Percentiles rank a stretch among this genome's conserved stretches.
phyloP scores from a whole-genome alignment of 2,888 invertebrate species.

The Pachydiplax longipennis region DNA sequence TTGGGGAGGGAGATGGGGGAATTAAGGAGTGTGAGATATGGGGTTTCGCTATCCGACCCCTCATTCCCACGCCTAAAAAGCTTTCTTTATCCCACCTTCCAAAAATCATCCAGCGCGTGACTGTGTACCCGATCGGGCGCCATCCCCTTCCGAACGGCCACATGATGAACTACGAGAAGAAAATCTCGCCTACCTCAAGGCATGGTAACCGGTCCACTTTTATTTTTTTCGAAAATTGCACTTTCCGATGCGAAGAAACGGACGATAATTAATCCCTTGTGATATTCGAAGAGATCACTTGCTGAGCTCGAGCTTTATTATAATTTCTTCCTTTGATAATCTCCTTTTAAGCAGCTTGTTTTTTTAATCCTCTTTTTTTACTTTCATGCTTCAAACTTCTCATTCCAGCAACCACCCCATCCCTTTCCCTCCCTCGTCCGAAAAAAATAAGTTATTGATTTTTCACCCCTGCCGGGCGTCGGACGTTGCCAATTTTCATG shows the following conservation, averaged over 20 bases:
- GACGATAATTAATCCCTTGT: constrained; percentile 12
- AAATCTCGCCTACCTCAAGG: constrained; percentile 22
- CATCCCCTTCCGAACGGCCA: not conserved
- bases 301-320: not conserved
- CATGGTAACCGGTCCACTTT: not conserved
- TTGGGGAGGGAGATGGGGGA: constrained; percentile 1
- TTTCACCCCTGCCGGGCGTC: constrained; percentile 40
- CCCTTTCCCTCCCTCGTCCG: constrained; percentile 25
- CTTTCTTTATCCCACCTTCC: constrained; percentile 35
- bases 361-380: constrained; percentile 32
- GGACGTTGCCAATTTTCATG: constrained; percentile 45
- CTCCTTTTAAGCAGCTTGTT: not conserved
- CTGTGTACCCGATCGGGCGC: constrained; percentile 43
- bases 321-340: not conserved
- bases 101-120: constrained; percentile 34
- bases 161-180: constrained; percentile 26
- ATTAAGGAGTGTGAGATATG: constrained; percentile 43
- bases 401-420: not conserved
- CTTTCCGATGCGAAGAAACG: not conserved
- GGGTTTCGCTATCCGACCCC: constrained; percentile 31
- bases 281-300: not conserved
- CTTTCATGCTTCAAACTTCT: not conserved
- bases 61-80: constrained; percentile 44
- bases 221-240: not conserved
- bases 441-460: constrained; percentile 45